Conservation (phyloP, 2,113 vertebrate genomes). For the Sander vitreus region DNA sequence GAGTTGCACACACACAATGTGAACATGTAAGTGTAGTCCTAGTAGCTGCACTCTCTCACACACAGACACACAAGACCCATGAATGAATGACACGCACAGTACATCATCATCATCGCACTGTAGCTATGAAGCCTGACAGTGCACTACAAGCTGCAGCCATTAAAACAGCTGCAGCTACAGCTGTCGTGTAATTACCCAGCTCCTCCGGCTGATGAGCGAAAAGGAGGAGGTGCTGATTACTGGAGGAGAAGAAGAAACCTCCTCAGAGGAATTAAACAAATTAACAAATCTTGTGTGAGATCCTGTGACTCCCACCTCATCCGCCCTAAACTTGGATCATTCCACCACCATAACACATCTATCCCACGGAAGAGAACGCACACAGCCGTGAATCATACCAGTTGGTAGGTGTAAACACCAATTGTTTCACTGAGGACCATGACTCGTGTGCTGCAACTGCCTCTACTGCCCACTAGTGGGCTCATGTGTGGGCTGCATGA, state of each 20-base stretch:
- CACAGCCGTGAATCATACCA: conserved; percentile 30
- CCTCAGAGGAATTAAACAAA: conserved; percentile 52
- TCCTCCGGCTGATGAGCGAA: conserved; percentile 48
- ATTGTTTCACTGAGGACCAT: not conserved
- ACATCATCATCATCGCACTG: conserved; percentile 18
- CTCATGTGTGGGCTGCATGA: conserved; percentile 19
- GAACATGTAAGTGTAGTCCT: conserved; percentile 14
- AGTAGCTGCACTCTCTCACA: not conserved
- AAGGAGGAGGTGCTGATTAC: conserved; percentile 52
- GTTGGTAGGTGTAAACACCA: conserved; percentile 16
- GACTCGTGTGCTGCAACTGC: conserved; percentile 6
- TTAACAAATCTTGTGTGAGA: conserved; percentile 52
- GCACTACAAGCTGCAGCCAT: conserved; percentile 11
- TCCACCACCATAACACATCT: conserved; percentile 14
- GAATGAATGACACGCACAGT: conserved; percentile 29
- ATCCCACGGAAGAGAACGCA: conserved; percentile 20
- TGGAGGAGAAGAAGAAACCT: conserved; percentile 46
- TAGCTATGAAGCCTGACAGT: conserved; percentile 14
- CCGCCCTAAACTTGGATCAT: conserved; percentile 19
- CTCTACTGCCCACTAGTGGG: conserved; percentile 78
- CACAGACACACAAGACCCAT: not conserved
- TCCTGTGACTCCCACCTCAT: conserved; percentile 47
- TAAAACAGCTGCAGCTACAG: conserved; percentile 67
- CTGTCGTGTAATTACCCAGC: conserved; percentile 56
- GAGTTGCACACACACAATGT: not conserved